Evolutionary conservation across 2,113 vertebrate genomes (phyloP), one percentile per base, ranked within the genome.

Genomic region (Megatriorchis doriae): DNA sequence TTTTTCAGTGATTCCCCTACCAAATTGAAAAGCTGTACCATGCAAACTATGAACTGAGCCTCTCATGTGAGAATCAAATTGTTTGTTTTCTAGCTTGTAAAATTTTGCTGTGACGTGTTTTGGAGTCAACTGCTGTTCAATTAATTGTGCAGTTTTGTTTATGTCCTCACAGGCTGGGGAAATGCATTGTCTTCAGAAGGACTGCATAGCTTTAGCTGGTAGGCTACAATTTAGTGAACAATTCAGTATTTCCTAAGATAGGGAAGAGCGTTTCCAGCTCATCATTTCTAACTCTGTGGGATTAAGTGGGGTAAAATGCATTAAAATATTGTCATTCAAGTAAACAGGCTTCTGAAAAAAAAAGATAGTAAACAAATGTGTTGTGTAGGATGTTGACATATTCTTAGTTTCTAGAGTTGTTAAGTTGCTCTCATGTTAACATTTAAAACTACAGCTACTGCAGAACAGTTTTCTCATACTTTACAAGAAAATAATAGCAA

Each of bases 331-430:
- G 58, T 79, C 38, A 23, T 61, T 66, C 25, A 31, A 82, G 67
- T 92, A 91, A 88, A 94, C 61, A 65, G 74, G 22, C n/a, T 71
- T 91, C 79, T 82, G 62, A 72, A 79, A 85, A 75, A 50, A 52
- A 89, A 94, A 19, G 20, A 16, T 45, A 90, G 90, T 93, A 93
- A 96, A 94, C 58, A 93, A 88, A 94, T 93, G 87, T 94, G 85
- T 90, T 81, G 74, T 88, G 90, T 88, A 61, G 92, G 90, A 73
- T 80, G 81, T 67, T 94, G 87, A 50, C 63, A 70, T 79, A 89
- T 42, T 94, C 72, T n/a, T 94, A 52, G 34, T 71, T 93, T 61
- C 47, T 88, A 19, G 62, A 88, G 71, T 62, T 90, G 62, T 77
- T 70, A 94, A 66, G 23, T 80, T 95, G 78, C 58, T 94, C 42